Base-by-base conservation (phyloP, 2,113 vertebrate species). In the Stercorarius parasiticus region DNA sequence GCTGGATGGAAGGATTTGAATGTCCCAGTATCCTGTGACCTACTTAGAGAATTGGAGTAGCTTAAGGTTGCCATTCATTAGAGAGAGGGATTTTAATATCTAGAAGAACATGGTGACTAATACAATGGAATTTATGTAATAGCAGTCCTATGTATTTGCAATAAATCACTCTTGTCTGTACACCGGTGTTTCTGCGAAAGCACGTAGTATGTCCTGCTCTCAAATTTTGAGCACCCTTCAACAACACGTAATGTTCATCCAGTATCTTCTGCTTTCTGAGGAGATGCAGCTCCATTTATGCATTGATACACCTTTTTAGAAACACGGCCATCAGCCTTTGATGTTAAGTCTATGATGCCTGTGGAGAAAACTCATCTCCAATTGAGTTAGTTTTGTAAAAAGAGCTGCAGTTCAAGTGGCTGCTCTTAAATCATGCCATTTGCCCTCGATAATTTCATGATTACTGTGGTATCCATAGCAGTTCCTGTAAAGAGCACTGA, bases 21-120 rank as follows among this genome's bases (percentile, higher is more conserved):
- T 90, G 94, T 93, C 84, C 69, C 77, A 71, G 86, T 88, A 76
- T 93, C 83, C 88, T 81, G 64, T 96, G 97, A 96, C 96, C 94
- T 95, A 72, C 82, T 97, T 97, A 91, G 79, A 84, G 70, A 82
- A 72, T 8, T 90, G 61, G 50, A 86, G 66, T 88, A 69, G 76
- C 84, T 97, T 94, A 82, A 70, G 86, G 43, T 86, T 94, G 55
- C 38, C 72, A 76, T 78, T 95, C 47, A 90, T 96, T 88, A 97
- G 87, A 91, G 65, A 93, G 88, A 85, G 34, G 72, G 91, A 91
- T 97, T 95, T 90, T 71, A 93, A 36, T 95, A 94, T 50, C 58
- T 58, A n/a, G 59, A 85, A 85, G 71, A 95, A 80, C 82, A 76
- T 78, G 79, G 42, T 85, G 76, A 85, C 62, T 93, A 82, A 85